Evolutionary conservation across 2,888 invertebrate genomes (phyloP).

Genomic region (Ornithoptera alexandrae): DNA sequence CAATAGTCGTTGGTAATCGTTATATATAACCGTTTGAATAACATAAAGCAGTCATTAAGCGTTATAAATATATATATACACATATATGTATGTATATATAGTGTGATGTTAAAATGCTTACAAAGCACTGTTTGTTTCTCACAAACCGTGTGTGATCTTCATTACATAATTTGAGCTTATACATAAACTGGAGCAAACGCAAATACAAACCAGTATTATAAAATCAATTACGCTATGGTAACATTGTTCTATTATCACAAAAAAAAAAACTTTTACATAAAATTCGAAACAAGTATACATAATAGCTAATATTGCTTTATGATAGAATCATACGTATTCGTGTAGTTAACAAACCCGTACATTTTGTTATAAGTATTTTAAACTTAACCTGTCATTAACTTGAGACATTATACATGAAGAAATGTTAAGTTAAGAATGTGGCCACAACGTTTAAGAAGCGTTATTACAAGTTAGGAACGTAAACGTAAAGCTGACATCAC

Average conservation of each 20-base stretch:
- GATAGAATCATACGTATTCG: background rate
- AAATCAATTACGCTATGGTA: conserved; percentile 46
- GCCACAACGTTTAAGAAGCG: conserved; percentile 5
- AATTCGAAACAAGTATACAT: background rate
- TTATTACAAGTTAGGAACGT: conserved; percentile 25
- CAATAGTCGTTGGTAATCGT: conserved; percentile 21
- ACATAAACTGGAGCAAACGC: conserved; percentile 31
- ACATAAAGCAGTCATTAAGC: conserved; percentile 23
- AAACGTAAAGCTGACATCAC: conserved; percentile 23
- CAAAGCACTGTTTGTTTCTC: conserved; percentile 32
- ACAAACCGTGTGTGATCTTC: conserved; percentile 40
- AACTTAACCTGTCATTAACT: background rate
- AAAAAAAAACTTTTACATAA: background rate
- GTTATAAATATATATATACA: conserved; percentile 1
- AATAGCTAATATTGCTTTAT: background rate
- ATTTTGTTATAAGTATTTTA: background rate
- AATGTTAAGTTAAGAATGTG: background rate
- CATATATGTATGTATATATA: too few relatives aligned
- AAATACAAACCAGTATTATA: conserved; percentile 19
- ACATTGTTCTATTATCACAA: conserved; percentile 49
- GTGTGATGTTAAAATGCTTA: conserved; percentile 22
- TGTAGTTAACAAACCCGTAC: background rate
- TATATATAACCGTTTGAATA: conserved; percentile 17
- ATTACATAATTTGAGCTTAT: conserved; percentile 27
- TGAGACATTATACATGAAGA: background rate